Conservation (phyloP, 2,797 vertebrate species). For the Synanceia verrucosa region DNA sequence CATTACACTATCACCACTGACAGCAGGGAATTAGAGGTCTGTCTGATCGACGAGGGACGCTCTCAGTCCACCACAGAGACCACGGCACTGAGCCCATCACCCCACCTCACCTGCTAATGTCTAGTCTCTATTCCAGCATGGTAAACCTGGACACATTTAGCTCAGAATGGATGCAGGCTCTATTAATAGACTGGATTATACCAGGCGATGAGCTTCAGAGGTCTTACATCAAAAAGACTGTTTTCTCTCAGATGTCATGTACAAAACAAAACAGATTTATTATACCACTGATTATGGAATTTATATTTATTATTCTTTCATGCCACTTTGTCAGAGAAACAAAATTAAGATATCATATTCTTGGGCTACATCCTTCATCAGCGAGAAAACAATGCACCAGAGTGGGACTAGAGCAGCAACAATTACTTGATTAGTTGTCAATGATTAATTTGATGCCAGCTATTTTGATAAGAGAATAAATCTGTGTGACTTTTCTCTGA, state of each 20-base stretch:
- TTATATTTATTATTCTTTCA: neutral
- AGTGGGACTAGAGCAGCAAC: no score
- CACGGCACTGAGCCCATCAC: constrained; percentile 11
- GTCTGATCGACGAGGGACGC: constrained; percentile 35
- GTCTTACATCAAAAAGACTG: neutral
- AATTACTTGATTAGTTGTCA: no score
- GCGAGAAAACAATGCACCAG: neutral
- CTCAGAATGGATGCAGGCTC: neutral
- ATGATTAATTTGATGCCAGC: no score
- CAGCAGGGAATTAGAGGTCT: constrained; percentile 53
- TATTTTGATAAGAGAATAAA: no score
- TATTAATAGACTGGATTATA: constrained; percentile 10
- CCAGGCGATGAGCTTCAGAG: constrained; percentile 3
- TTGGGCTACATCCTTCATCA: neutral
- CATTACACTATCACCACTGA: constrained; percentile 67
- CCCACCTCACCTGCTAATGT: constrained; percentile 24
- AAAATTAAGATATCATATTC: neutral
- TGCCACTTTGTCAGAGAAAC: neutral
- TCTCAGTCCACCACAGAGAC: constrained; percentile 25
- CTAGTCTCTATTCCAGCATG: constrained; percentile 26
- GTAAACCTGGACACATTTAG: constrained; percentile 23
- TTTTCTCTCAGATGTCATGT: neutral
- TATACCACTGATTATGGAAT: neutral
- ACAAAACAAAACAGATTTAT: neutral
- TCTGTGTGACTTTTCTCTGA: no score